phyloP scores from a whole-genome alignment of 2,888 invertebrate genomes.

The Campoletis raptor region DNA sequence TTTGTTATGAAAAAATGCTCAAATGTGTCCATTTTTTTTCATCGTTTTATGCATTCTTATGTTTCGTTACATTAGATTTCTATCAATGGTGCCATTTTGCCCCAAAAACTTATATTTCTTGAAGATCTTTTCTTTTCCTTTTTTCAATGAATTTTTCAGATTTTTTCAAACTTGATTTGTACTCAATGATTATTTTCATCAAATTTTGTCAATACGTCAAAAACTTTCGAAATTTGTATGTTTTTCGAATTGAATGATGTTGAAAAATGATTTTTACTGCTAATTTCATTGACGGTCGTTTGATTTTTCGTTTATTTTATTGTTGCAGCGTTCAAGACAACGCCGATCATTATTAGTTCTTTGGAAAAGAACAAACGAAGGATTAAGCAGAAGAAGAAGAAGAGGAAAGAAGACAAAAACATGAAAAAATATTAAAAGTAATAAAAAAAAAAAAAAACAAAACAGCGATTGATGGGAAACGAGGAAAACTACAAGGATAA shows the following conservation, averaged over 20 bases:
- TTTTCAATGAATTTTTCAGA: neutral
- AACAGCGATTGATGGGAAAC: conserved; percentile 62
- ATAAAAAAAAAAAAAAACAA: neutral
- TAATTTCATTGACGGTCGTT: neutral
- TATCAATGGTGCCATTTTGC: no score
- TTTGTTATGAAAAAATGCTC: neutral
- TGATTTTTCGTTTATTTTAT: conserved; percentile 34
- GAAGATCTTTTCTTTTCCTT: neutral
- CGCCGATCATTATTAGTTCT: conserved; percentile 81
- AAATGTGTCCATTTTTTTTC: neutral
- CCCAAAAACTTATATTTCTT: no score
- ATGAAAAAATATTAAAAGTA: neutral
- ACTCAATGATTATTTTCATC: no score
- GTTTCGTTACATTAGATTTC: no score
- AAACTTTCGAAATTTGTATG: no score
- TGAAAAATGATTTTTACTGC: neutral
- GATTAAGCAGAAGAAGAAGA: neutral
- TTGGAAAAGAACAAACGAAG: conserved; percentile 16
- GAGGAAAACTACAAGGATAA: conserved; percentile 68
- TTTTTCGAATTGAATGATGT: no score
- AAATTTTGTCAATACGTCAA: no score
- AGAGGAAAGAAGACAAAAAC: neutral
- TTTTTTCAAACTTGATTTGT: neutral
- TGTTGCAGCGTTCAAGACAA: conserved; percentile 84
- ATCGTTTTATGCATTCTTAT: neutral